Base-by-base conservation (phyloP, 2,888 invertebrate genomes). In the Hydriomena furcata region DNA sequence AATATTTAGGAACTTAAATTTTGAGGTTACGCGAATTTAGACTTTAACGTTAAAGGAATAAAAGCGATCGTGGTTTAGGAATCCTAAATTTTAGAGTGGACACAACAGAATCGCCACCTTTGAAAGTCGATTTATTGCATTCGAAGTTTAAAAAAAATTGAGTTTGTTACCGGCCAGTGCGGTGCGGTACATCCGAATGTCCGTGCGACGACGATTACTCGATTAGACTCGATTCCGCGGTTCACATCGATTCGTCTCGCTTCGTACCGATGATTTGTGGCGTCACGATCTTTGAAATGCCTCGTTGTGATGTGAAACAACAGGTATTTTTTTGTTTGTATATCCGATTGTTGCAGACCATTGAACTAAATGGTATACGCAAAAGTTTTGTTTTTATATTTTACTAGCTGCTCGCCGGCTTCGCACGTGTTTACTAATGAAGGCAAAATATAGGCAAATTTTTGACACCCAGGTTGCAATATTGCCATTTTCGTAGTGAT, bases 241-340 rank as follows among this genome's bases (percentile, higher is more conserved):
- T 82, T 75, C 75, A 78, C 76, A 72, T 72, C 66, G 62, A 82
- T 84, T 84, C 75, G 84, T 76, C 72, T 70, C 74, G 80, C 68
- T 68, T 76, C 65, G 71, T 75, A 72, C 72, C 71, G 73, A 75
- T 76, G 74, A 79, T 78, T 82, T 73, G 74, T 74, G 63, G 70
- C 68, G 69, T 79, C 83, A 83, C 80, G 80, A 79, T 76, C 68
- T 68, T 61, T 59, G 65, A 66, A 65, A 67, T 65, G 66, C 63
- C 65, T 73, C 64, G 71, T 70, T 72, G 63, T 63, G 61, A 64
- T 66, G 61, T 65, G 68, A 65, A 71, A 71, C 71, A 73, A 69
- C 59, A 48, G 52, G 48, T 50, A 47, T 54, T 60, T 58, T 17
- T 60, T 60, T 57, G 53, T 55, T 55, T 54, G 43, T 34, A 49